Conservation (phyloP, 2,888 invertebrate species). For the Mythimna impura region DNA sequence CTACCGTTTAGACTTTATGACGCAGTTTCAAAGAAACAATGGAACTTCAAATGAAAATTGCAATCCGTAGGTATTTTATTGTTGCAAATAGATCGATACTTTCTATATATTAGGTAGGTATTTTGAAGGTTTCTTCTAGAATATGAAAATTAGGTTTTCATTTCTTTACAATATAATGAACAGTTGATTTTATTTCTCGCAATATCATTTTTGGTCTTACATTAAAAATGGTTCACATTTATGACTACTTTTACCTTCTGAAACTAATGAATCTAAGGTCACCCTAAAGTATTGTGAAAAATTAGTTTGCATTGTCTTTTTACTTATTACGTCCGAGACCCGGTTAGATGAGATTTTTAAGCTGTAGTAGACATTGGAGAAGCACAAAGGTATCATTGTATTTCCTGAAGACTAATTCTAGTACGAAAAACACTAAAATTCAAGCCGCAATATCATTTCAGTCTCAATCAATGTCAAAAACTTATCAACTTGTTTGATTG, state of each 20-base stretch:
- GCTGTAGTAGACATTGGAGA: too few species aligned
- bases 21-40: constrained; percentile 1
- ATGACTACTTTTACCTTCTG: background rate
- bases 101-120: background rate
- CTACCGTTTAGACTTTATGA: background rate
- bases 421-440: too few species aligned
- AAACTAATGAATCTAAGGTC: background rate
- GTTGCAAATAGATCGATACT: background rate
- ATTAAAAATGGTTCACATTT: background rate
- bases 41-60: background rate
- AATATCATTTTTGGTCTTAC: background rate
- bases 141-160: background rate
- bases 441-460: too few species aligned
- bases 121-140: background rate
- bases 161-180: background rate
- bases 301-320: background rate
- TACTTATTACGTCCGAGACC: too few species aligned
- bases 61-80: background rate
- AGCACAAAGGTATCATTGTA: too few species aligned
- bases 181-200: background rate
- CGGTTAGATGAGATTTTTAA: background rate
- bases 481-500: too few species aligned
- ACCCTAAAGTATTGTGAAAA: background rate
- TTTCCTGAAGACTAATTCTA: too few species aligned
- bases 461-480: too few species aligned